Base-by-base conservation (phyloP, 2,797 vertebrate genomes). In the Sardinella longiceps region DNA sequence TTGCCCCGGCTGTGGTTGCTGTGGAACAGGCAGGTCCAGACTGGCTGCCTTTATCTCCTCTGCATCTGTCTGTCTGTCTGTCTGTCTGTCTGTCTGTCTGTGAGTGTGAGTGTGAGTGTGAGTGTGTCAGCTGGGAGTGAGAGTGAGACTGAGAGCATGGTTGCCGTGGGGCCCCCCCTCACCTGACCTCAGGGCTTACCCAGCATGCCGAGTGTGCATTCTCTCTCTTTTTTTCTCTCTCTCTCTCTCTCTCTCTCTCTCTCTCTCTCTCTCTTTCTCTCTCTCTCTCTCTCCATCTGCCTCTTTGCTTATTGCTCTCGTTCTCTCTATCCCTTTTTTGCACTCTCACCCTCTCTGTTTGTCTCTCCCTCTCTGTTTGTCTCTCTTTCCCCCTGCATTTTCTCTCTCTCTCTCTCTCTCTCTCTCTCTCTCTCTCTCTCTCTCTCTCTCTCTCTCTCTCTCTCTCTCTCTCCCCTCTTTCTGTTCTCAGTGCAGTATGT, bases 351-450 rank as follows among this genome's bases (percentile, higher is more conserved):
- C 11, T 33, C n/a, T 25, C 53, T 63, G 23, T 37, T 30, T 33
- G 28, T 18, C 0, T 33, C 11, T 33, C 30, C 30, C 15, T 74
- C 33, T 20, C 63, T 74, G 14, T 18, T 33, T 39, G 11, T 74
- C 66, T 74, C 33, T 74, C 66, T 74, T 14, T 15, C 25, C 25
- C 28, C 25, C 7, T 25, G 7, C 25, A 11, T 33, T 7, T n/a
- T n/a, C n/a, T n/a, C n/a, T n/a, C n/a, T 63, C n/a, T 63, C n/a
- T 63, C 58, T 63, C 2, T 63, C 58, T 63, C n/a, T 63, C n/a
- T 63, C n/a, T 12, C 25, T 28, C 10, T 66, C 60, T 66, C 60
- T 66, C 60, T 30, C 56, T 60, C 15, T 20, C 20, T 23, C 56
- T 60, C 15, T 60, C 15, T 60, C 18, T 60, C 15, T 25, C 56